Conservation (phyloP, 2,888 invertebrate genomes). For the Melieria picta region DNA sequence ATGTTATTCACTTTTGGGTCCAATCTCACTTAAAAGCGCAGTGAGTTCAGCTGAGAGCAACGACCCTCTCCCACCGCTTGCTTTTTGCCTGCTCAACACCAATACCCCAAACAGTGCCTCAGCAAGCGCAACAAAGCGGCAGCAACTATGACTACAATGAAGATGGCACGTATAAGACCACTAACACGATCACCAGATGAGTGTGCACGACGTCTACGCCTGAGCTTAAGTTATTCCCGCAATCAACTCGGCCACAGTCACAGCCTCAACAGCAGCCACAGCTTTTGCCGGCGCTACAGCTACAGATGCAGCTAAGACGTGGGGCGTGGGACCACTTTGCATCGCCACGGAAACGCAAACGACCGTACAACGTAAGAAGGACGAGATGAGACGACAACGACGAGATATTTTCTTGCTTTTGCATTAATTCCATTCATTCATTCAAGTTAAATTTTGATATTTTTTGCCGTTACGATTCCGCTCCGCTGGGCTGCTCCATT, state of each 20-base stretch:
- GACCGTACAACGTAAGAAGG: constrained; percentile 34
- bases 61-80: no score
- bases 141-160: constrained; percentile 54
- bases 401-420: constrained; percentile 26
- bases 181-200: constrained; percentile 61
- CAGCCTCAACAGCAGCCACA: background rate
- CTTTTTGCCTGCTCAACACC: no score
- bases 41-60: no score
- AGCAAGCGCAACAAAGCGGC: background rate
- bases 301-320: background rate
- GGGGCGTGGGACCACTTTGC: no score
- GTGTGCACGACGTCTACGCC: constrained; percentile 34
- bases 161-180: constrained; percentile 64
- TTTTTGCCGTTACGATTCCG: constrained; percentile 1
- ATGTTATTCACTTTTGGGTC: no score
- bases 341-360: background rate
- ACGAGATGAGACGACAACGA: constrained; percentile 35
- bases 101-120: no score
- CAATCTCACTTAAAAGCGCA: no score
- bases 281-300: background rate
- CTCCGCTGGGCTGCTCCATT: constrained; percentile 21
- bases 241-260: background rate
- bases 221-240: background rate
- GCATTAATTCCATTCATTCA: constrained; percentile 2
- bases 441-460: constrained; percentile 31